These are phyloP conservation scores for Pseudopleuronectes americanus DNA, from an alignment of 2,797 vertebrate genomes.

Conservation along the genomic window DNA sequence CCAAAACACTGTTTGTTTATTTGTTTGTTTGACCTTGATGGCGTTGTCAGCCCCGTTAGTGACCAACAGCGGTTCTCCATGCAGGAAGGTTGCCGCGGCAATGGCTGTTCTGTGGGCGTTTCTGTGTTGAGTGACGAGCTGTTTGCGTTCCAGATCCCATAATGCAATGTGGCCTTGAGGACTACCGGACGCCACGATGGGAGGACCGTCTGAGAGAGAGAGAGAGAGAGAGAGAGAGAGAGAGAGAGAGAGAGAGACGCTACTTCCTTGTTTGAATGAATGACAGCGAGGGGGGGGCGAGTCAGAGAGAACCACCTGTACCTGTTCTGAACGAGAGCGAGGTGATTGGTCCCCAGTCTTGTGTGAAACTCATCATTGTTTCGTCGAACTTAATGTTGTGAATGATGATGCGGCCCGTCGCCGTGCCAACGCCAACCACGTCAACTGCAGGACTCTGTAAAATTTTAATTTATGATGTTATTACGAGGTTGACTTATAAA, in stretches of 20 bases:
- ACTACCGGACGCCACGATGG: conserved; percentile 92
- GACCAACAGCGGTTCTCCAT: conserved; percentile 91
- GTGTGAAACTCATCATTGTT: conserved; percentile 93
- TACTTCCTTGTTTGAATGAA: not conserved
- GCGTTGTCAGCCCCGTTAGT: conserved; percentile 95
- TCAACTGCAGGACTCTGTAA: conserved; percentile 93
- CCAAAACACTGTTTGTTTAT: not conserved
- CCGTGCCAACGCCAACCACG: conserved; percentile 89
- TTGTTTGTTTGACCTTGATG: conserved; percentile 72
- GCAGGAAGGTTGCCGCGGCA: conserved; percentile 91
- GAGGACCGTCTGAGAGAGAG: conserved; percentile 87
- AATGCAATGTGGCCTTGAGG: conserved; percentile 93
- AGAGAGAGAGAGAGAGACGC: not conserved
- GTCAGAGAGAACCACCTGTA: conserved; percentile 40
- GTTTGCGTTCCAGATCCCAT: conserved; percentile 94
- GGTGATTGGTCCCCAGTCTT: conserved; percentile 97
- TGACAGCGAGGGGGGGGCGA: not conserved
- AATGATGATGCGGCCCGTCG: conserved; percentile 90
- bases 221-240: not conserved
- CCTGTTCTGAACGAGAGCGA: conserved; percentile 94
- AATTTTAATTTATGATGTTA: not conserved
- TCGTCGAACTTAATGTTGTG: conserved; percentile 95
- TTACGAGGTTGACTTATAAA: not conserved
- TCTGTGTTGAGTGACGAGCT: conserved; percentile 91
- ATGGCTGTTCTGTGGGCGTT: conserved; percentile 90